Conservation (phyloP, 2,797 vertebrate species). For the Eulemur rubriventer region DNA sequence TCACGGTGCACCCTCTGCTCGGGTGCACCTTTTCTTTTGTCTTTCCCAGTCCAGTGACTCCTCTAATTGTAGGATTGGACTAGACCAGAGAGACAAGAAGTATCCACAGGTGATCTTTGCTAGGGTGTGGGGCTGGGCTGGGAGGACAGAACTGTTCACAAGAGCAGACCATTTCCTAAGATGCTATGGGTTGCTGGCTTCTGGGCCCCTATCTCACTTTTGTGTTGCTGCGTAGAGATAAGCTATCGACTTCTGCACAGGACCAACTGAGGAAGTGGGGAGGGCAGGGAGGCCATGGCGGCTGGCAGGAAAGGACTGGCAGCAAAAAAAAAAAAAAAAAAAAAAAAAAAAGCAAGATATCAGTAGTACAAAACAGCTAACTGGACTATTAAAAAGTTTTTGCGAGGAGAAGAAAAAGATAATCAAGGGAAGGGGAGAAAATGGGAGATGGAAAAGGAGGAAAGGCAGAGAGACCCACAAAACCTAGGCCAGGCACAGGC, state of each 20-base stretch:
- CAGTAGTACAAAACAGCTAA: slow-evolving; percentile 62
- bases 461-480: neutral
- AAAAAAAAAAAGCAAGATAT: neutral
- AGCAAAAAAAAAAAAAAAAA: neutral
- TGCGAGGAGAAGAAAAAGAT: neutral
- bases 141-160: neutral
- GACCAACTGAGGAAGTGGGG: slow-evolving; percentile 63
- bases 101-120: neutral
- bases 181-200: slow-evolving; percentile 47
- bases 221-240: slow-evolving; percentile 56
- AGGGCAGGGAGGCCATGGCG: neutral
- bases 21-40: neutral
- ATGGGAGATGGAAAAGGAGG: neutral
- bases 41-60: neutral
- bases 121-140: neutral
- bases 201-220: slow-evolving; percentile 52
- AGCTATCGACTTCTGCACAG: slow-evolving; percentile 60
- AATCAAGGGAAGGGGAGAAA: neutral
- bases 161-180: slow-evolving; percentile 45
- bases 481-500: neutral
- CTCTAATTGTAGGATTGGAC: neutral
- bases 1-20: neutral
- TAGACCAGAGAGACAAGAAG: neutral
- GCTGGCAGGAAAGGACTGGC: slow-evolving; percentile 57
- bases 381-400: neutral